Percentiles rank a stretch among this genome's conserved stretches.
phyloP scores from a whole-genome alignment of 2,888 invertebrate species.

The Amiota communis region DNA sequence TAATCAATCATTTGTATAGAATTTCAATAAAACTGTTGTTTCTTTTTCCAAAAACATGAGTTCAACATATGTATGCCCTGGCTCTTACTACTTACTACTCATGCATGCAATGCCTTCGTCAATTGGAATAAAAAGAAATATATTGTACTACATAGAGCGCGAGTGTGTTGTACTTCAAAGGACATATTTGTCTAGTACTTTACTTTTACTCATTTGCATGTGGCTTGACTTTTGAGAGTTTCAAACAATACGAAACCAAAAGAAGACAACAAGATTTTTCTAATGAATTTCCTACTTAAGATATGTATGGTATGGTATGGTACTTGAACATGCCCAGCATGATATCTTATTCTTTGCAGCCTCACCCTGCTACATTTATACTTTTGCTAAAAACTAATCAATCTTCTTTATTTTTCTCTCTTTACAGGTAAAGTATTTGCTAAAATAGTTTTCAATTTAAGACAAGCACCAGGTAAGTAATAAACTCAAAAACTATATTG shows the following conservation, averaged over 20 bases:
- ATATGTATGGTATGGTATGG: too few species aligned
- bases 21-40: not conserved
- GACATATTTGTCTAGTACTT: not conserved
- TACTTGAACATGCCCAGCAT: not conserved
- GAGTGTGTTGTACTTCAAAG: slow-evolving; percentile 35
- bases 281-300: not conserved
- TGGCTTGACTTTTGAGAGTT: slow-evolving; percentile 23
- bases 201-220: slow-evolving; percentile 53
- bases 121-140: too few species aligned
- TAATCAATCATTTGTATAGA: slow-evolving; percentile 56
- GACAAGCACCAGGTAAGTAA: slow-evolving; percentile 53
- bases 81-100: slow-evolving; percentile 9
- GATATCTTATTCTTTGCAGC: too few species aligned
- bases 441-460: slow-evolving; percentile 34
- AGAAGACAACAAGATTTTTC: not conserved
- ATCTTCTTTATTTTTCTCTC: slow-evolving; percentile 20
- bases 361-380: not conserved
- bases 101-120: too few species aligned
- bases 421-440: slow-evolving; percentile 57
- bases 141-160: slow-evolving; percentile 24
- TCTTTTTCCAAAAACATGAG: slow-evolving; percentile 14
- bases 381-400: not conserved
- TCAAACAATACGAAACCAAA: too few species aligned
- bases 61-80: slow-evolving; percentile 22
- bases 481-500: slow-evolving; percentile 1